A percentile compares a stretch with the other conserved stretches of the same genome.
These are phyloP conservation scores for Jacana jacana DNA, from an alignment of 2,113 vertebrate genomes.

Conservation along the genomic window DNA sequence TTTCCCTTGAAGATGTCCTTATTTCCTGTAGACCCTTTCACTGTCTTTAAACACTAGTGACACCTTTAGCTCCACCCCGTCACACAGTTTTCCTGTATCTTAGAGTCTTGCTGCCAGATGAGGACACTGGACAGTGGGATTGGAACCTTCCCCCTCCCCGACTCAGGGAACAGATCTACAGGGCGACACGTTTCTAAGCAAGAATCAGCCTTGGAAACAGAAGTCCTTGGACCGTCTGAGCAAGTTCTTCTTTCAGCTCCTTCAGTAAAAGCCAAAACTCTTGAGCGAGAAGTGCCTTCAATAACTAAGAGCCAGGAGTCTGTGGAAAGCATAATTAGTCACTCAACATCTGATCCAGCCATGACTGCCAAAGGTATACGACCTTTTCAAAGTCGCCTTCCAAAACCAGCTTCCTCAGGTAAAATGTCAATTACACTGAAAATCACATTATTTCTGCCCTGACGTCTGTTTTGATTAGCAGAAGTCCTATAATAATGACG, in stretches of 20 bases:
- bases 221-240: conserved; percentile 40
- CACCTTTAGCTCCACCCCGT: not conserved
- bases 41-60: conserved; percentile 53
- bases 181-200: conserved; percentile 78
- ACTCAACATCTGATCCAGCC: conserved; percentile 80
- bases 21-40: conserved; percentile 47
- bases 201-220: conserved; percentile 68
- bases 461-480: conserved; percentile 38
- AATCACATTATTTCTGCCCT: conserved; percentile 5
- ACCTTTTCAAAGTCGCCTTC: conserved; percentile 78
- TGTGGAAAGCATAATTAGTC: conserved; percentile 69
- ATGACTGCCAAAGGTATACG: conserved; percentile 65
- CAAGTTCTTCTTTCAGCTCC: conserved; percentile 46
- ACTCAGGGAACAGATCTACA: conserved; percentile 78
- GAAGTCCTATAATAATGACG: conserved; percentile 1
- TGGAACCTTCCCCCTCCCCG: conserved; percentile 90
- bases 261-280: conserved; percentile 77
- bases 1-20: conserved; percentile 20
- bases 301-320: conserved; percentile 63
- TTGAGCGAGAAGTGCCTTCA: conserved; percentile 85
- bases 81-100: conserved; percentile 62
- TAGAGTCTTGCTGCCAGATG: conserved; percentile 91
- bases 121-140: conserved; percentile 95
- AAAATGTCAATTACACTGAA: conserved; percentile 63
- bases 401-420: conserved; percentile 82